Base-by-base conservation (phyloP, 2,888 invertebrate species). In the Allolobophora icterica region DNA sequence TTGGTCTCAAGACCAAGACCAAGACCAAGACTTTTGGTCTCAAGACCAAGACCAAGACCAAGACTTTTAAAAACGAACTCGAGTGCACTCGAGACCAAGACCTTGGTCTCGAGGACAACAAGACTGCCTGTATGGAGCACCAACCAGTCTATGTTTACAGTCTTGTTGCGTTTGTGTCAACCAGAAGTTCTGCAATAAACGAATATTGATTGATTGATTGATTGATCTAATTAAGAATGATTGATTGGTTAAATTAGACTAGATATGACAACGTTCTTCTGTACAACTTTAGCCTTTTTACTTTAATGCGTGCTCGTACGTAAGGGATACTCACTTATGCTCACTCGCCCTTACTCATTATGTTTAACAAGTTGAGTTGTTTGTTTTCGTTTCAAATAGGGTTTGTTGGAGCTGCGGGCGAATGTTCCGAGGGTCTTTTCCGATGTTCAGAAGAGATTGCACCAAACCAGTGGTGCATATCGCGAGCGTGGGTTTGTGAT, bases 401-500 rank as follows among this genome's bases (percentile, higher is more conserved):
- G 89, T 89, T 42, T 34, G 45, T 33, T 34, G 71, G 42, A 90
- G 89, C 42, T 87, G 33, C 21, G 30, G 89, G 84, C n/a, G 45
- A 42, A 35, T 92, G 92, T 91, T 89, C 84, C 2, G 52, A 38
- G 35, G 92, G 92, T 90, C 90, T 92, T 34, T 92, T 92, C 90
- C 89, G 84, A n/a, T 92, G 92, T 91, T 84, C 40, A 15, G 42
- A 52, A 40, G 90, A 90, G 90, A 40, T 91, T 30, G 87, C 90
- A 1, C 90, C 91, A 0, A 90, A 90, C 42, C 89, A 89, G 33
- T 58, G 89, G 89, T 92, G 92, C 84, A 92, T 92, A 58, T 91
- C 92, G 8, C 30, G 34, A 38, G 89, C 89, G 21, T 92, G 92
- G 92, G 91, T 91, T 17, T 93, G 93, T 90, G 93, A 93, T 84